Conservation (phyloP, 2,797 vertebrate genomes). For the Poeciliopsis gracilis region DNA sequence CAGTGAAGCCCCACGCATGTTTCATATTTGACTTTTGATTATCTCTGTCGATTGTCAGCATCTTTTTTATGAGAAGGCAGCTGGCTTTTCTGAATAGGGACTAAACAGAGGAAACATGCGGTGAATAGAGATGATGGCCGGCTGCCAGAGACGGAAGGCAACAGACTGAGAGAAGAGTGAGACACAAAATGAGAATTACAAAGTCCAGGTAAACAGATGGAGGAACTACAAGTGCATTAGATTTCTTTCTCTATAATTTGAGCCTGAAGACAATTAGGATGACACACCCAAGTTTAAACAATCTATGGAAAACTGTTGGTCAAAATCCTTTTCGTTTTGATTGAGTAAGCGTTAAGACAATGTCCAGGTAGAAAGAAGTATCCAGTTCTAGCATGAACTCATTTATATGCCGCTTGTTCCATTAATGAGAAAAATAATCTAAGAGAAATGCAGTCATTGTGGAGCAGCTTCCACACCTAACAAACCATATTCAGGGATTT, state of each 20-base stretch:
- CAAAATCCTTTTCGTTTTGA: neutral
- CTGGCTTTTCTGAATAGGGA: slow-evolving; percentile 37
- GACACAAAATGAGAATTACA: slow-evolving; percentile 23
- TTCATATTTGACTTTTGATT: slow-evolving; percentile 47
- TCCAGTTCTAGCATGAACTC: neutral
- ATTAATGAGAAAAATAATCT: neutral
- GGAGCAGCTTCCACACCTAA: neutral
- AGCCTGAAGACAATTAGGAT: neutral
- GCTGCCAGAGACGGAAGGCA: slow-evolving; percentile 36
- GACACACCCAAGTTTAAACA: neutral
- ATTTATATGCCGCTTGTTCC: neutral
- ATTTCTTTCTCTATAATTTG: neutral
- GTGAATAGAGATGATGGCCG: slow-evolving; percentile 42
- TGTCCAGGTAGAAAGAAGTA: neutral
- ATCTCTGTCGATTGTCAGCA: slow-evolving; percentile 51
- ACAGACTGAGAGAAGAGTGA: slow-evolving; percentile 27
- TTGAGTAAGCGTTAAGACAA: neutral
- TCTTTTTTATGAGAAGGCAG: slow-evolving; percentile 28
- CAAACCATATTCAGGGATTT: neutral
- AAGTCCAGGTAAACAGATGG: slow-evolving; percentile 49
- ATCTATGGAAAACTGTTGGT: neutral
- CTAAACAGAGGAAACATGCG: slow-evolving; percentile 5
- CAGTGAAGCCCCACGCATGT: slow-evolving; percentile 11
- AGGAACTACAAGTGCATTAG: slow-evolving; percentile 14
- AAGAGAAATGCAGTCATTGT: neutral